Base-by-base conservation (phyloP, 92 coral and sea anemone species). In the Phenganax subtilis region DNA sequence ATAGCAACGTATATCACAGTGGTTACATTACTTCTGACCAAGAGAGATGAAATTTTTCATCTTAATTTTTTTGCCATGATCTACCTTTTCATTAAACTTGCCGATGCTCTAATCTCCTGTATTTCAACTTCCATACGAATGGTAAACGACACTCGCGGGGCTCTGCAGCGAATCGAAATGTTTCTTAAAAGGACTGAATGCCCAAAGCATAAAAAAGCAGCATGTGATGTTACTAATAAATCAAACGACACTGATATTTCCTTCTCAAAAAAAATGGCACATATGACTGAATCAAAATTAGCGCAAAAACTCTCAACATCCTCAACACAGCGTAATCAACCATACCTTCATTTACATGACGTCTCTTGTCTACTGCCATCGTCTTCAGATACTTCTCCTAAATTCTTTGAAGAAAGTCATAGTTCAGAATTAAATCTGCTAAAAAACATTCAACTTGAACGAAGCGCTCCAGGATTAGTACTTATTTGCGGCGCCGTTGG, bases 401-500 rank as follows among this genome's bases (percentile, higher is more conserved):
- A 67, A 17, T 16, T 28, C 30, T 8, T 10, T 3, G 37, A 55
- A 75, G 9, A 62, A 28, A 75, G 9, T 37, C 80, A 15, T 64
- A 20, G 17, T 15, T 4, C 0, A 55, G 57, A 3, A 9, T 3
- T 20, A 31, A 17, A 15, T 72, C 28, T 72, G 10, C 57, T 72
- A 0, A 4, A 55, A 8, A 14, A 75, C 80, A 65, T 75, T 47
- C n/a, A 37, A 17, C 67, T 75, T 25, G 12, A 75, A 12, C 16
- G 55, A 57, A 6, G 6, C 12, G 0, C 62, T 16, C 66, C 80
- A 55, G 80, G 80, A 20, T 61, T 83, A 25, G 72, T 83, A 51
- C 10, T 76, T 44, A 58, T 83, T 60, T 71, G 80, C 52, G 86
- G 86, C 51, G 63, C 70, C 1, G 80, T 83, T 37, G 81, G 86